Evolutionary conservation across 1,140 invertebrate species (phyloP), one percentile per base, ranked within the genome.

Genomic region (Phenacoccus solenopsis): DNA sequence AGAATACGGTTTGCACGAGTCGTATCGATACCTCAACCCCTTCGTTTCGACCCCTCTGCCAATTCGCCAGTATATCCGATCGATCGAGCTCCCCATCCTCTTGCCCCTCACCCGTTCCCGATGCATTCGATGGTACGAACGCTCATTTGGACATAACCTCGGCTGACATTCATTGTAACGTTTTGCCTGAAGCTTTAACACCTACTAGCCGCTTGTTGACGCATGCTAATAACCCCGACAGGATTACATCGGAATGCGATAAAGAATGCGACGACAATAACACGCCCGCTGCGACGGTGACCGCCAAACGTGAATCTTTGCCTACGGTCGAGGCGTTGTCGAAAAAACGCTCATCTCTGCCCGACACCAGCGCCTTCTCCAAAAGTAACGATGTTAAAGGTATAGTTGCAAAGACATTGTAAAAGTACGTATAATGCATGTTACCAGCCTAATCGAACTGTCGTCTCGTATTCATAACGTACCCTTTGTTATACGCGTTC

Each of bases 151-250:
- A n/a, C n/a, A n/a, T 64, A 64, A 64, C 59, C 10, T 13, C 59
- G 25, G 22, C 59, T 27, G 59, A 64, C 25, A 16, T 20, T 59
- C 5, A 24, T 64, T 64, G 59, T 64, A 25, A 64, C 59, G 12
- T 64, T 64, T 64, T 24, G 59, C 59, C 59, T 27, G 59, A 64
- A 64, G 59, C 59, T 64, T 27, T 64, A 64, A 64, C 59, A 10
- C 38, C 38, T 10, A 9, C 9, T 38, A 64, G 59, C 25, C 20
- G 59, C 59, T 64, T 64, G 59, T 64, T 64, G 59, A 64, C 16
- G 59, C 59, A 64, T 64, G 59, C 59, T 64, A 24, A 64, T 64
- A 64, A 64, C 59, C 21, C 20, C 25, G 59, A 64, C 25, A 64
- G 59, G 59, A 64, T 24, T 64, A 24, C 20, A 27, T 64, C 59